These are phyloP conservation scores for Syrmaticus mikado DNA, from an alignment of 2,113 vertebrate genomes.

Conservation along the genomic window DNA sequence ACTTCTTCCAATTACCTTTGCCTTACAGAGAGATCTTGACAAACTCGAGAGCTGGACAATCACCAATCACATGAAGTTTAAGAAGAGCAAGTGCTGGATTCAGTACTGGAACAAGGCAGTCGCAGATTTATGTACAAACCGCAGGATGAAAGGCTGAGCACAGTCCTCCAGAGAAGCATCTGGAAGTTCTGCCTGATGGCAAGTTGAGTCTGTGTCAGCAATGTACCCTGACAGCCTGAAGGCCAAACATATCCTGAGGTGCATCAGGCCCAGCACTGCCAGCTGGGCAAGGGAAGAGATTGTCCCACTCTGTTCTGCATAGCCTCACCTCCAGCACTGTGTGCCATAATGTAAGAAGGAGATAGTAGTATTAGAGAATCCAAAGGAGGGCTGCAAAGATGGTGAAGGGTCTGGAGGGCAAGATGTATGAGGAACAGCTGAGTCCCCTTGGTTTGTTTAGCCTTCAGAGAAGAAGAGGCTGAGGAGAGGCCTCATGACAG, in stretches of 20 bases:
- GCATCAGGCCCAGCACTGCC: neutral
- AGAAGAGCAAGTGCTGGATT: neutral
- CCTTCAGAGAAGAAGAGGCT: neutral
- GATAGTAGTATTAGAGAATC: too few relatives aligned
- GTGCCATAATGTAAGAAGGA: too few relatives aligned
- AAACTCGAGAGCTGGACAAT: neutral
- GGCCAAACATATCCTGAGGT: neutral
- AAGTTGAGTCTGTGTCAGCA: neutral
- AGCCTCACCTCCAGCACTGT: too few relatives aligned
- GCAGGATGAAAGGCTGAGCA: neutral
- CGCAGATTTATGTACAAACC: neutral
- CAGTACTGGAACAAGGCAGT: neutral
- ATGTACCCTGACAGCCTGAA: neutral
- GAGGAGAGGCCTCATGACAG: neutral
- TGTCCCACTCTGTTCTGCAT: neutral
- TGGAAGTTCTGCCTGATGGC: neutral
- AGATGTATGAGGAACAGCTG: neutral
- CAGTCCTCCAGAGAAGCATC: neutral
- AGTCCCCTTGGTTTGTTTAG: neutral
- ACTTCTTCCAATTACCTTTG: neutral
- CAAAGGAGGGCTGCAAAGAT: too few relatives aligned
- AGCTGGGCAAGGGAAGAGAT: neutral
- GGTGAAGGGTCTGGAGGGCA: too few relatives aligned
- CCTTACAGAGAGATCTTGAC: neutral
- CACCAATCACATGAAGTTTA: neutral